These are phyloP conservation scores for Eulithis prunata DNA, from an alignment of 2,888 invertebrate species.

Conservation along the genomic window DNA sequence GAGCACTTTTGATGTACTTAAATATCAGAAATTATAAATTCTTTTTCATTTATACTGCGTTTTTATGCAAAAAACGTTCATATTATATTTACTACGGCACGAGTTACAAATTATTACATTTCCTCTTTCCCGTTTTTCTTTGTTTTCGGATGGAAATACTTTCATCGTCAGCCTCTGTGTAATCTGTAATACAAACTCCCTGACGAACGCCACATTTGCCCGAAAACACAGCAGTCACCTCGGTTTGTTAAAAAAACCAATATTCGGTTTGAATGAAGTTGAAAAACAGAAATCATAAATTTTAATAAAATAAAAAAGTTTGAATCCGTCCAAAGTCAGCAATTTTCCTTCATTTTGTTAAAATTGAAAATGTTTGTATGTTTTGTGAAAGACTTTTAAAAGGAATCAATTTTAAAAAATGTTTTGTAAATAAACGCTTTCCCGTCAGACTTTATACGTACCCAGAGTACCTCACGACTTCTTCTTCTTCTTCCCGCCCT, in stretches of 20 bases:
- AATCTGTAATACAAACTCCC: slow-evolving; percentile 3
- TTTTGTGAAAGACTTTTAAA: background rate
- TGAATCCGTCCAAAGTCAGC: background rate
- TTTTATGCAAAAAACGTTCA: background rate
- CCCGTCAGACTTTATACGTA: no score
- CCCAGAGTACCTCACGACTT: no score
- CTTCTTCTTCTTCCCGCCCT: no score
- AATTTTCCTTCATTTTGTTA: background rate
- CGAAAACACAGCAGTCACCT: background rate
- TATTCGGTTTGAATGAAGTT: background rate
- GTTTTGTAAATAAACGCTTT: no score
- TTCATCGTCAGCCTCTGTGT: background rate
- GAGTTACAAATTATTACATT: background rate
- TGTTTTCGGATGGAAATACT: background rate
- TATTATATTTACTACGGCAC: no score
- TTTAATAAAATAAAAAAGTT: slow-evolving; percentile 5
- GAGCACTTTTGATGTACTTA: no score
- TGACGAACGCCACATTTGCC: slow-evolving; percentile 2
- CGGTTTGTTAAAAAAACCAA: slow-evolving; percentile 3
- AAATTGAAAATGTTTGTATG: background rate
- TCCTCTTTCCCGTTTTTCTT: background rate
- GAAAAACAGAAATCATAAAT: background rate
- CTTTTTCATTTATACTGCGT: background rate
- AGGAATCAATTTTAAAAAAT: background rate
- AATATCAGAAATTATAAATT: background rate